phyloP scores from a whole-genome alignment of 2,113 vertebrate species.

The Mesocricetus auratus region DNA sequence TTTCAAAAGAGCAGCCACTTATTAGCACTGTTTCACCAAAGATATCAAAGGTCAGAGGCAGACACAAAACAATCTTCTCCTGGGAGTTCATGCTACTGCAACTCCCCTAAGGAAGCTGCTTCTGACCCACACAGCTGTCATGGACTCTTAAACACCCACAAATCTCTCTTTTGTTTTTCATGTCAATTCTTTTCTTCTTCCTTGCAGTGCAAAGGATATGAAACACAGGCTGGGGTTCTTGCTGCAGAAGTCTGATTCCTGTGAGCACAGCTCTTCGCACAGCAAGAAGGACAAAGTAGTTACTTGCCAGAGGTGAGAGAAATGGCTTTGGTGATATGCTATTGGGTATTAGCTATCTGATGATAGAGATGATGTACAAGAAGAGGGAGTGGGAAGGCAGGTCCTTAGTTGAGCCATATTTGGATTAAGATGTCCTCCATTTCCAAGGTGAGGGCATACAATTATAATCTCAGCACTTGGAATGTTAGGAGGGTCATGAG shows the following conservation, averaged over 20 bases:
- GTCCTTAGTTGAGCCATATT: neutral
- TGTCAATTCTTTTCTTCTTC: neutral
- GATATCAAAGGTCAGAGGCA: neutral
- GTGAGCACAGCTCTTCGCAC: slow-evolving; percentile 87
- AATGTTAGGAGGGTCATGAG: neutral
- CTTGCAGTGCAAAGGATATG: slow-evolving; percentile 94
- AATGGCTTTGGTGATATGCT: neutral
- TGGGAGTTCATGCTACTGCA: neutral
- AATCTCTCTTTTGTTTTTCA: neutral
- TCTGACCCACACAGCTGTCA: neutral
- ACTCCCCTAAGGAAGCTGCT: neutral
- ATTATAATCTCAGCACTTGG: neutral
- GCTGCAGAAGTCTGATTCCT: slow-evolving; percentile 93
- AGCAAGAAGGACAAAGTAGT: slow-evolving; percentile 88
- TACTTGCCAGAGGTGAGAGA: slow-evolving; percentile 89
- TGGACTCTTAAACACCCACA: neutral
- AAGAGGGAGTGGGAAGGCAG: neutral
- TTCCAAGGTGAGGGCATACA: neutral
- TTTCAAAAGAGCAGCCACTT: neutral
- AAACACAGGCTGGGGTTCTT: slow-evolving; percentile 95
- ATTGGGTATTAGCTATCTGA: neutral
- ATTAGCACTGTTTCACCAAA: neutral
- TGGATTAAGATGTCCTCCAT: neutral
- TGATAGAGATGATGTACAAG: too few species aligned
- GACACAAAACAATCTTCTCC: neutral